These are phyloP conservation scores for Adelognathus sp. DNA, from an alignment of 2,888 invertebrate species.

Conservation along the genomic window DNA sequence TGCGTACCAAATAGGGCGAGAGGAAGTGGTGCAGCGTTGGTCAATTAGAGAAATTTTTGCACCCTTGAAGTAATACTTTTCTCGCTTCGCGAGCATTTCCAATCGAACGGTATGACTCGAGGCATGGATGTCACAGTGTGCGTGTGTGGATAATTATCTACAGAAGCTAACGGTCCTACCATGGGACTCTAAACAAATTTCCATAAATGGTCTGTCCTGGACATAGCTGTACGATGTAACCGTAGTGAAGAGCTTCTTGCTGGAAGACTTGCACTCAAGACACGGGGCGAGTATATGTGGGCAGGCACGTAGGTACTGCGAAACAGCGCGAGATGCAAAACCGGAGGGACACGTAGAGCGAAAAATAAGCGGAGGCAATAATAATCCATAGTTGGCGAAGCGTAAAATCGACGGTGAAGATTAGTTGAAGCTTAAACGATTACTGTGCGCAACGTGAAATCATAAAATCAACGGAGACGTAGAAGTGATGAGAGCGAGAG, in stretches of 20 bases:
- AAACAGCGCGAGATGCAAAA: neutral
- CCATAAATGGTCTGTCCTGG: neutral
- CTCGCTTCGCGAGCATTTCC: neutral
- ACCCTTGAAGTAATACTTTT: constrained; percentile 12
- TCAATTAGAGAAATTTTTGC: constrained; percentile 41
- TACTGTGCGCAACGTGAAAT: constrained; percentile 42
- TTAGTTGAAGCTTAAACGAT: constrained; percentile 60
- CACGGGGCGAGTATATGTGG: neutral
- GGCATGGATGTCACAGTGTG: constrained; percentile 15
- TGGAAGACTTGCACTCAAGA: constrained; percentile 18
- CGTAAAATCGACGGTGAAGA: constrained; percentile 59
- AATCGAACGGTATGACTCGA: constrained; percentile 30
- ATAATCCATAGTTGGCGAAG: constrained; percentile 82
- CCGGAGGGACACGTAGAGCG: neutral
- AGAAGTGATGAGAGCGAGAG: neutral
- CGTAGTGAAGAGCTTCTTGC: neutral
- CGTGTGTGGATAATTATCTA: constrained; percentile 10
- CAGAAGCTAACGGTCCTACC: constrained; percentile 41
- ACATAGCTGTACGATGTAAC: neutral
- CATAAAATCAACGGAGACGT: constrained; percentile 60
- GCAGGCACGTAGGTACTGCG: neutral
- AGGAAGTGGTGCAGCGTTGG: constrained; percentile 20
- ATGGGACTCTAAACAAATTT: constrained; percentile 19
- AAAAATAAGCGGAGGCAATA: constrained; percentile 79
- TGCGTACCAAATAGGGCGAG: constrained; percentile 29